Evolutionary conservation across 2,113 vertebrate genomes (phyloP), one percentile per base, ranked within the genome.

Genomic region (Myrmecophaga tridactyla): DNA sequence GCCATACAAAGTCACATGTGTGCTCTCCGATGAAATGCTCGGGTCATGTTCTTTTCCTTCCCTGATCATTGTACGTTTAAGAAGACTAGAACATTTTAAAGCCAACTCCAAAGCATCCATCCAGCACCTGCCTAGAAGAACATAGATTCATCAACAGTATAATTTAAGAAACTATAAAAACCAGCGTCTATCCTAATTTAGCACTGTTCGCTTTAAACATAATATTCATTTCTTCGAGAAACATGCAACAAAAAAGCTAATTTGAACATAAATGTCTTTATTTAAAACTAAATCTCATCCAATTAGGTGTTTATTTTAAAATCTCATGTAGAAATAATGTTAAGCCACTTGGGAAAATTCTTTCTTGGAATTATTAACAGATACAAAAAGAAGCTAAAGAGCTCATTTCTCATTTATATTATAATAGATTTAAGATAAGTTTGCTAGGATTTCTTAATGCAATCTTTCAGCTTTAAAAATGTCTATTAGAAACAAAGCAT

Each of bases 71-170:
- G 99, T 99, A 95, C 99, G 99, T 96, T 99, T 99, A 92, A 99
- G 98, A 81, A 99, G 98, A 97, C 99, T 98, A 85, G 99, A 99
- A 97, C 99, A 99, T 97, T 99, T 99, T 98, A 99, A 98, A 96
- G 99, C 99, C 98, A 99, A 98, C 96, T 99, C 99, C 97, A 99
- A 98, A 94, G 99, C 99, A 89, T 99, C 99, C 99, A 99, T 99
- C 99, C 99, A 99, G 98, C 99, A 99, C 78, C 99, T 99, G 86
- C 99, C 99, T 99, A 95, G 90, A 98, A 69, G 78, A 94, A 87
- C 7, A 91, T 0, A 82, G 62, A 97, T 95, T 94, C 18, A 48
- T 36, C 86, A 63, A 58, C 5, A 53, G 20, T 72, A 72, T 46
- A 81, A 88, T 69, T 75, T 53, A 92, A 86, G 27, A 92, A 94